Conservation (phyloP, 2,113 vertebrate genomes). For the Trematocara macrostoma region DNA sequence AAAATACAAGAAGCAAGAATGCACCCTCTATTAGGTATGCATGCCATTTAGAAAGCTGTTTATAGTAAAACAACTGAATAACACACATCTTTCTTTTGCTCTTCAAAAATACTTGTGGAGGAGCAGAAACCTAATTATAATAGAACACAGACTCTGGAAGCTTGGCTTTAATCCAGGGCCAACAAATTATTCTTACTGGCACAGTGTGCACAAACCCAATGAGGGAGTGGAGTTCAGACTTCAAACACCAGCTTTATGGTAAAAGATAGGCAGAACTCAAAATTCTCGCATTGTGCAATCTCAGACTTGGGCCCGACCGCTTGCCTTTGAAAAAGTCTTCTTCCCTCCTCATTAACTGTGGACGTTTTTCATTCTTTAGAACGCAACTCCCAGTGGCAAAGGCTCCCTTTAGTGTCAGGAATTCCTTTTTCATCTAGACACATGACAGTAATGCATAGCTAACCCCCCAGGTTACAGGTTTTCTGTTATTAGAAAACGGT, state of each 20-base stretch:
- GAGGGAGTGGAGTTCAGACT: constrained; percentile 43
- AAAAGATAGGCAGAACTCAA: constrained; percentile 55
- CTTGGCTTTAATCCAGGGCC: constrained; percentile 41
- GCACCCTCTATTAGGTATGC: neutral
- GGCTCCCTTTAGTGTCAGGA: neutral
- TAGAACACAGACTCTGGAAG: constrained; percentile 35
- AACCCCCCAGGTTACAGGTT: neutral
- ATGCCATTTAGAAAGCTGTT: neutral
- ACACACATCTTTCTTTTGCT: constrained; percentile 8
- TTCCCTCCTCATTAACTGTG: constrained; percentile 12
- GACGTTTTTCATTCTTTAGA: constrained; percentile 27
- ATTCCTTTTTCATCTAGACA: neutral
- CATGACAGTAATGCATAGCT: neutral
- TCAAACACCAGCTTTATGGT: constrained; percentile 59
- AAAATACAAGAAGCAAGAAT: neutral
- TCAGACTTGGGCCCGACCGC: neutral
- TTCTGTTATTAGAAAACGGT: neutral
- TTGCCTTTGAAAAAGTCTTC: constrained; percentile 31
- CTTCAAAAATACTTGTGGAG: constrained; percentile 29
- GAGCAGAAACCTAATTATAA: constrained; percentile 52
- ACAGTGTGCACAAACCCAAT: constrained; percentile 29
- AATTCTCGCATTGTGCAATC: constrained; percentile 59
- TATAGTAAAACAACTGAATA: neutral
- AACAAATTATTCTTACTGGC: constrained; percentile 60
- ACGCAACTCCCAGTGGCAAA: neutral